phyloP scores from a whole-genome alignment of 2,888 invertebrate species.

The Lamellibrachia columna region DNA sequence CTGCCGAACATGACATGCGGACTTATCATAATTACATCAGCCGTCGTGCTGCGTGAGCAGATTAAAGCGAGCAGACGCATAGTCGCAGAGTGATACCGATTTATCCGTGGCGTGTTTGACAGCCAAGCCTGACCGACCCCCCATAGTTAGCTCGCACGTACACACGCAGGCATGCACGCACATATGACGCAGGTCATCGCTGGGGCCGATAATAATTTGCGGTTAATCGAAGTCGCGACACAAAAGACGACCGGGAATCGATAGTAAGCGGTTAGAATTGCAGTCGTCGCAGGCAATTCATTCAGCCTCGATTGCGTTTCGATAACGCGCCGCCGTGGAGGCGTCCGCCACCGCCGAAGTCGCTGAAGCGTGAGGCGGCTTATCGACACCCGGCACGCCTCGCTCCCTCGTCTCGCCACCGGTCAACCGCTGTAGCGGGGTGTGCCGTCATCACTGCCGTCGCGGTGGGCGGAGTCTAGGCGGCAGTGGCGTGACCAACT shows the following conservation, averaged over 20 bases:
- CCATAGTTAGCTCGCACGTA: not conserved
- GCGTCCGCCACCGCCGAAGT: not conserved
- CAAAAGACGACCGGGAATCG: not conserved
- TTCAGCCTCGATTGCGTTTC: slow-evolving; percentile 7
- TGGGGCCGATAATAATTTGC: not conserved
- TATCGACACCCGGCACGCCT: slow-evolving; percentile 11
- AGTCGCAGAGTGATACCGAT: slow-evolving; percentile 16
- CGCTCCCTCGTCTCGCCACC: not conserved
- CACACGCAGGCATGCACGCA: not conserved
- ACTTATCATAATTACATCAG: slow-evolving; percentile 10
- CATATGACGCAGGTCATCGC: not conserved
- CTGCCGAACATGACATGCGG: not conserved
- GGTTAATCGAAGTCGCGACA: not conserved
- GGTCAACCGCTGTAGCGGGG: not conserved
- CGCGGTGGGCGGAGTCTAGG: not conserved
- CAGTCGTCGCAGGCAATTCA: slow-evolving; percentile 3
- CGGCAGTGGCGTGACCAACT: not conserved
- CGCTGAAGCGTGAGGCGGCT: not conserved
- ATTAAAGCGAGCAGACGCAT: not conserved
- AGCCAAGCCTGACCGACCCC: not conserved
- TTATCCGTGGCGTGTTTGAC: slow-evolving; percentile 10
- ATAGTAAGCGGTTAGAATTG: slow-evolving; percentile 6
- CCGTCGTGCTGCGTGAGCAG: not conserved
- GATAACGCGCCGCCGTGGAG: not conserved
- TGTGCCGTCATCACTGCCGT: not conserved